Evolutionary conservation across 2,113 vertebrate species (phyloP).

Genomic region (Oryzias melastigma): DNA sequence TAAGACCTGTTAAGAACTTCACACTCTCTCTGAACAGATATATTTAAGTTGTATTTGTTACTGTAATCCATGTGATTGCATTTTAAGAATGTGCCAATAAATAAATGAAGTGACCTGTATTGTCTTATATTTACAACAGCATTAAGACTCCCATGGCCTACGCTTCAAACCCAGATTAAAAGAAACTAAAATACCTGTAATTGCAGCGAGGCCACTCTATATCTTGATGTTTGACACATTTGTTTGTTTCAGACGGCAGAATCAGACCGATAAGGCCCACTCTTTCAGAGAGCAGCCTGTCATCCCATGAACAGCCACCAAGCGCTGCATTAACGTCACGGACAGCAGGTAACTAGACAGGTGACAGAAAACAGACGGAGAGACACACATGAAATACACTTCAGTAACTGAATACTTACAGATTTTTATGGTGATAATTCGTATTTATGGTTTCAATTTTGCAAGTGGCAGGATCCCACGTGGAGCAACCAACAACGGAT

Average conservation of each 20-base stretch:
- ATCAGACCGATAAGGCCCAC: slow-evolving; percentile 72
- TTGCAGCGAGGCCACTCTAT: background rate
- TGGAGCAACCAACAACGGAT: slow-evolving; percentile 65
- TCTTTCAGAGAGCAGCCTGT: slow-evolving; percentile 41
- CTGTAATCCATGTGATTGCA: too few relatives aligned
- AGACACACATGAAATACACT: too few relatives aligned
- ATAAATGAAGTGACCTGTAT: background rate
- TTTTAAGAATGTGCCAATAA: too few relatives aligned
- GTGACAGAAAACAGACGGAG: slow-evolving; percentile 29
- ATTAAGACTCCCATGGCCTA: background rate
- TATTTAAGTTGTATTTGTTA: too few relatives aligned
- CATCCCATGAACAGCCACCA: slow-evolving; percentile 59
- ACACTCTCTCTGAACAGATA: too few relatives aligned
- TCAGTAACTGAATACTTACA: background rate
- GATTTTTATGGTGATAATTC: background rate
- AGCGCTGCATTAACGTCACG: slow-evolving; percentile 37
- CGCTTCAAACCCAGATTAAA: background rate
- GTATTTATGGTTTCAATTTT: slow-evolving; percentile 15
- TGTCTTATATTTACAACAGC: background rate
- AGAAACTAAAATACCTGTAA: background rate
- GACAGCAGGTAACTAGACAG: slow-evolving; percentile 47
- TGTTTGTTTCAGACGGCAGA: slow-evolving; percentile 69
- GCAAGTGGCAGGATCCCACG: slow-evolving; percentile 50
- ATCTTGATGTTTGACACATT: background rate
- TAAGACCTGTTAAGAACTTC: too few relatives aligned